Evolutionary conservation across 2,113 vertebrate species (phyloP).

Genomic region (Tympanuchus pallidicinctus): DNA sequence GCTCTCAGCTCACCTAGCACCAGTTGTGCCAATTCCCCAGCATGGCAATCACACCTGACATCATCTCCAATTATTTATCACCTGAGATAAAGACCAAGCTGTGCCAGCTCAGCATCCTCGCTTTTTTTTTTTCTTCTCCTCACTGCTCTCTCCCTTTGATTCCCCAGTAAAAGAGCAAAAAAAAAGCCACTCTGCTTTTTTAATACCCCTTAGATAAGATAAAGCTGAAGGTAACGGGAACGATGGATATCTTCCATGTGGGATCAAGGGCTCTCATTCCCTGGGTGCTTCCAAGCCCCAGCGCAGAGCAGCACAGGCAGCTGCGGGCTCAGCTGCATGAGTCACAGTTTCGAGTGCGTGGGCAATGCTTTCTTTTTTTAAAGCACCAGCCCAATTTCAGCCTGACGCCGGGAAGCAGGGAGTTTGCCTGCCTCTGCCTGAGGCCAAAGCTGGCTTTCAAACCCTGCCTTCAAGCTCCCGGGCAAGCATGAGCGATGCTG

Average conservation of each 20-base stretch:
- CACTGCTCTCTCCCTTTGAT: slow-evolving; percentile 6
- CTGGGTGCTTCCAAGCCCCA: slow-evolving; percentile 1
- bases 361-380: slow-evolving; percentile 27
- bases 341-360: slow-evolving; percentile 65
- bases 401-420: neutral
- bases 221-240: neutral
- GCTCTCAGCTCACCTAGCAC: neutral
- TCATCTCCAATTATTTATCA: slow-evolving; percentile 61
- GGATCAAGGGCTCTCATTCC: neutral
- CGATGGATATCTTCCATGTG: neutral
- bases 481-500: accelerated
- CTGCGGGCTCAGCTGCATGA: slow-evolving; percentile 17
- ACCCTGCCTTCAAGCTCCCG: neutral
- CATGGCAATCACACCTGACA: neutral
- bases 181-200: neutral
- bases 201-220: neutral
- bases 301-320: slow-evolving; percentile 21
- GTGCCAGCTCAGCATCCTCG: slow-evolving; percentile 20
- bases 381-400: slow-evolving; percentile 37
- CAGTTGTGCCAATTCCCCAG: neutral
- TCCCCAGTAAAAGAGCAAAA: neutral
- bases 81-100: slow-evolving; percentile 44
- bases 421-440: neutral
- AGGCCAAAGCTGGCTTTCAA: neutral
- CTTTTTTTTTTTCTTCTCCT: neutral